Conservation (phyloP, 1,140 invertebrate genomes). For the Hesperophylax magnus region DNA sequence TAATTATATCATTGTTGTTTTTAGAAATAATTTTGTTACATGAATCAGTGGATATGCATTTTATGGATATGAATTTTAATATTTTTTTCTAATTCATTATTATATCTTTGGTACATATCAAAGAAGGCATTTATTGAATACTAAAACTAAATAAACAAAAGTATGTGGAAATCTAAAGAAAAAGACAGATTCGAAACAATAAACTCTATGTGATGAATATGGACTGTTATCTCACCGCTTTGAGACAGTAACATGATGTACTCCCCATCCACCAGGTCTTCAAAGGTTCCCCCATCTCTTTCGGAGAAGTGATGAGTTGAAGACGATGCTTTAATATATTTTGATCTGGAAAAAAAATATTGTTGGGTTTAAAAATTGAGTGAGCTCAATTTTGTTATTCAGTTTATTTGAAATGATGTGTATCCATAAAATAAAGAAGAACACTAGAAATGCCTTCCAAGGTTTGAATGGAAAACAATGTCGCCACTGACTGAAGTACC, state of each 20-base stretch:
- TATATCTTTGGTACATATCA: no score
- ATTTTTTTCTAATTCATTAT: no score
- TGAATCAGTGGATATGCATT: no score
- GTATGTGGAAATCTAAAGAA: no score
- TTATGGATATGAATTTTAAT: no score
- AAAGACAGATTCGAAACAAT: no score
- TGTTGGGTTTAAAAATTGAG: background rate
- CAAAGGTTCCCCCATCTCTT: conserved; percentile 48
- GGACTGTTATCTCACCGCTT: conserved; percentile 16
- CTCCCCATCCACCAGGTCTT: conserved; percentile 50
- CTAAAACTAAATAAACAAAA: no score
- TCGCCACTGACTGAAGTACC: background rate
- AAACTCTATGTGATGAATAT: no score
- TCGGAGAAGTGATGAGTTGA: conserved; percentile 37
- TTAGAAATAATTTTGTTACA: no score
- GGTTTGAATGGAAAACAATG: background rate
- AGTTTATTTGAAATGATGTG: background rate
- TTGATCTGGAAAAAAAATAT: conserved; percentile 15
- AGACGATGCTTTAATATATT: background rate
- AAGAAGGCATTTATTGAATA: no score
- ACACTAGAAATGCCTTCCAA: background rate
- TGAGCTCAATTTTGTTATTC: background rate
- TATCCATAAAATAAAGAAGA: background rate
- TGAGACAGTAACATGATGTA: conserved; percentile 44
- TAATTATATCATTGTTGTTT: no score